Percentiles rank a stretch among this genome's conserved stretches.
phyloP scores from a whole-genome alignment of 2,888 invertebrate species.

The Endotricha flammealis region DNA sequence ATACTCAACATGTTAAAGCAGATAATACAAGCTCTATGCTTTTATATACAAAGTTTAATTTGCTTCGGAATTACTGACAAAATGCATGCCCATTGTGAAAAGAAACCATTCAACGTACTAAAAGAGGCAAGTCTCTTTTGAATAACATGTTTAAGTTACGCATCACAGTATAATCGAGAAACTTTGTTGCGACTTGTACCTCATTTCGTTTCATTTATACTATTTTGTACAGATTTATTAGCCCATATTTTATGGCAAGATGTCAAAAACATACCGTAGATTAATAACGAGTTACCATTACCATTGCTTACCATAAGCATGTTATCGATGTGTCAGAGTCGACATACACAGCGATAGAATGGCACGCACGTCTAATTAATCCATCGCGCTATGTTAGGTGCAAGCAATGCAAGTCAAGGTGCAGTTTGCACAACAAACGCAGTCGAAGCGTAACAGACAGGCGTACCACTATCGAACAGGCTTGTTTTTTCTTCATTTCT shows the following conservation, averaged over 20 bases:
- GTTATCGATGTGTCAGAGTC: neutral
- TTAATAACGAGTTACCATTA: no score
- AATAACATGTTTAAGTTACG: no score
- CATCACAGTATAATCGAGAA: no score
- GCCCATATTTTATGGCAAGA: no score
- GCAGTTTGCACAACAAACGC: slow-evolving; percentile 44
- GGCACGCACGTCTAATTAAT: slow-evolving; percentile 29
- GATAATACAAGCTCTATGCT: slow-evolving; percentile 23
- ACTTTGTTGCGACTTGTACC: no score
- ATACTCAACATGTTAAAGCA: slow-evolving; percentile 8
- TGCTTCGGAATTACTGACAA: slow-evolving; percentile 23
- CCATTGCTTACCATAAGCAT: neutral
- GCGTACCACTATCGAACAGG: slow-evolving; percentile 1
- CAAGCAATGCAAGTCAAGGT: slow-evolving; percentile 61
- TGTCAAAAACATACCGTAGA: no score
- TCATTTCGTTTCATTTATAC: no score
- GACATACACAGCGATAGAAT: slow-evolving; percentile 24
- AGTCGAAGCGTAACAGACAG: slow-evolving; percentile 8
- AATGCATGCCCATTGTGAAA: slow-evolving; percentile 31
- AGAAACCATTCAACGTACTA: slow-evolving; percentile 31
- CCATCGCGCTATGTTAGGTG: slow-evolving; percentile 39
- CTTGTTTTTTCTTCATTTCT: neutral
- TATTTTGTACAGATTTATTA: no score
- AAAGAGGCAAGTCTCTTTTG: slow-evolving; percentile 16
- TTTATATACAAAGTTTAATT: slow-evolving; percentile 28